These are phyloP conservation scores for Agrochola lychnidis DNA, from an alignment of 2,888 invertebrate species.

Conservation along the genomic window DNA sequence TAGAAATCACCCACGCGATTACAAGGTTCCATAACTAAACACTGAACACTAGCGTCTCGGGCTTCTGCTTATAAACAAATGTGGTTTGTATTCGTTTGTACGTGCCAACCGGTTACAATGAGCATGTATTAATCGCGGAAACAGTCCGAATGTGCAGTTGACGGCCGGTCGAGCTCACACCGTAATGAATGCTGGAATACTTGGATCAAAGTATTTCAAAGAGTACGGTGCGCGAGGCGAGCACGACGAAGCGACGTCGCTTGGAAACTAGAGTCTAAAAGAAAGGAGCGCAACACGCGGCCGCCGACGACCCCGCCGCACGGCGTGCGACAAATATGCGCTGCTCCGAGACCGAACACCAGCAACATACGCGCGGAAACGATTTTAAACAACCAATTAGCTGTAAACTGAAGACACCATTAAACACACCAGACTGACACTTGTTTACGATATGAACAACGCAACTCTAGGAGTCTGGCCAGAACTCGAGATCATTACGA, in stretches of 20 bases:
- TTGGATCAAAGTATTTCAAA: constrained; percentile 62
- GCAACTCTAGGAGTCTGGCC: not conserved
- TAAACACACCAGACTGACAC: constrained; percentile 6
- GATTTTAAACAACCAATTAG: constrained; percentile 69
- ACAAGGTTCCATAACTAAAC: constrained; percentile 83
- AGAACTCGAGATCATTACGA: constrained; percentile 13
- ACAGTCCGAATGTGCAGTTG: constrained; percentile 66
- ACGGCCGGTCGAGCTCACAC: constrained; percentile 63
- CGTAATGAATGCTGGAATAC: constrained; percentile 57
- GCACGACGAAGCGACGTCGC: constrained; percentile 76
- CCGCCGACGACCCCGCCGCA: constrained; percentile 73
- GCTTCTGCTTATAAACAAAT: constrained; percentile 85
- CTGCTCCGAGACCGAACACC: constrained; percentile 46
- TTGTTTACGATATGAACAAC: constrained; percentile 25
- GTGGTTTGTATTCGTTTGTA: constrained; percentile 72
- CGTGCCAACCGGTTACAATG: constrained; percentile 72
- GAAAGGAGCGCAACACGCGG: constrained; percentile 76
- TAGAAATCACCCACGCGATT: constrained; percentile 85
- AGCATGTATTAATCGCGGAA: constrained; percentile 75
- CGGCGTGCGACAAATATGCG: constrained; percentile 72
- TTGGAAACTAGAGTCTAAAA: constrained; percentile 79
- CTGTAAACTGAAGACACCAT: constrained; percentile 56
- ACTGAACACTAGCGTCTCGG: constrained; percentile 76
- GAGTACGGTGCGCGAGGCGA: constrained; percentile 72
- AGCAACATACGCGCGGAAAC: constrained; percentile 66